Evolutionary conservation across 2,888 invertebrate species (phyloP), one percentile per base, ranked within the genome.

Genomic region (Heliconius charithonia): DNA sequence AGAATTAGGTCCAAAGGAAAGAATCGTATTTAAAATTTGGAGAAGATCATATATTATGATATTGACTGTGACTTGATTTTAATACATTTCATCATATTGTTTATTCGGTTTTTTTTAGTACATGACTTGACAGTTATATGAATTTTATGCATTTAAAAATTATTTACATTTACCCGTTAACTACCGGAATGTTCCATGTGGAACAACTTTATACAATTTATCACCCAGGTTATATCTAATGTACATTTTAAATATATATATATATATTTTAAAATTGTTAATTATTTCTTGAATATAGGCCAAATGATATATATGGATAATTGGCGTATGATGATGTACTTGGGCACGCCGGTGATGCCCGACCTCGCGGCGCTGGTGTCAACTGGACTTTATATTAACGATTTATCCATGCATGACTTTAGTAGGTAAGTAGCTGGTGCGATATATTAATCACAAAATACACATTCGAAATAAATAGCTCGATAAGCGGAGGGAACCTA

Each of bases 221-320:
- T 6, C 45, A 45, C 45, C 45, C 16, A 16, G 45, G 45, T 12
- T 45, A 45, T 41, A 45, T 45, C 4, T 16, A 45, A 45, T 6
- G 45, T 6, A 45, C 0, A 45, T 19, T 45, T 45, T 45, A 45
- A 16, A 19, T 16, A 19, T 0, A 16, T 45, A 13, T 0, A 13
- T 41, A 4, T 0, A 16, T 45, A 16, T 45, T 16, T 41, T 41
- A 41, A 45, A 1, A 41, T 45, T 67, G 1, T 4, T 10, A 2
- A 41, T 41, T 62, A 3, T 70, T 62, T 2, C 16, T 41, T 41
- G 7, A 22, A 22, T 62, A 66, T 89, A 98, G 99, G 99, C 85
- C 99, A 99, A 96, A 99, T 99, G 99, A 97, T 99, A 87, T 99
- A 98, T 91, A 99, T 99, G 98, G 98, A 98, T 84, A 98, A 99